Evolutionary conservation across 2,888 invertebrate species (phyloP), one percentile per base, ranked within the genome.

Genomic region (Andrena hattorfiana): DNA sequence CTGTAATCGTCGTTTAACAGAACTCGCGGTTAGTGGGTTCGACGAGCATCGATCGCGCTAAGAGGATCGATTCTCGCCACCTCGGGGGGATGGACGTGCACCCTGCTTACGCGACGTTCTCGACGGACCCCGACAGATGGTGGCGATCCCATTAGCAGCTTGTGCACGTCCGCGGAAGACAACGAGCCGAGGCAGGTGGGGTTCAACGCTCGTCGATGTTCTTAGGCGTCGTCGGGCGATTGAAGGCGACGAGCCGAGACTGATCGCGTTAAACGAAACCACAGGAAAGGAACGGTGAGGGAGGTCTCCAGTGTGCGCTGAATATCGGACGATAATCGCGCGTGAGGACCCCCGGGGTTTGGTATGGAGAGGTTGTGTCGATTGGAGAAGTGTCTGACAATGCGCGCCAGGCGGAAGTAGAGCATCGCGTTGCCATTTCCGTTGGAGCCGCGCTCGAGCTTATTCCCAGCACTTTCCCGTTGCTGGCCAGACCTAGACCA

Each of bases 381-480:
- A 59, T 56, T 2, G 56, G 59, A 30, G 32, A 67, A 35, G 42
- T 42, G 42, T 42, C 42, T 42, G 42, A 42, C 42, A 1, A 42
- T 42, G 42, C 4, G 60, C 30, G 42, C 23, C 66, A 20, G 72
- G 30, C 48, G 62, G 32, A 48, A 23, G 10, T n/a, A n/a, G 42
- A 49, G 35, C 42, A 42, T 42, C 49, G 63, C 72, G 82, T 84
- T 81, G 56, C 80, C 64, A 73, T 67, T 80, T 5, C 70, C 42
- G 67, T 84, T 80, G 66, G 59, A 23, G 63, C 78, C 72, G 71
- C 69, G 77, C 66, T 81, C 71, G 79, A 84, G 78, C 84, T 87
- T 84, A 85, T 71, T 87, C 85, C 71, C 87, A 84, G 73, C 87
- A 85, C 82, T 89, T 85, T 74, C 49, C 32, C 62, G 56, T 26